Percentiles rank a stretch among this genome's conserved stretches.
These are phyloP conservation scores for Acomys russatus DNA, from an alignment of 2,797 vertebrate species.

Conservation along the genomic window DNA sequence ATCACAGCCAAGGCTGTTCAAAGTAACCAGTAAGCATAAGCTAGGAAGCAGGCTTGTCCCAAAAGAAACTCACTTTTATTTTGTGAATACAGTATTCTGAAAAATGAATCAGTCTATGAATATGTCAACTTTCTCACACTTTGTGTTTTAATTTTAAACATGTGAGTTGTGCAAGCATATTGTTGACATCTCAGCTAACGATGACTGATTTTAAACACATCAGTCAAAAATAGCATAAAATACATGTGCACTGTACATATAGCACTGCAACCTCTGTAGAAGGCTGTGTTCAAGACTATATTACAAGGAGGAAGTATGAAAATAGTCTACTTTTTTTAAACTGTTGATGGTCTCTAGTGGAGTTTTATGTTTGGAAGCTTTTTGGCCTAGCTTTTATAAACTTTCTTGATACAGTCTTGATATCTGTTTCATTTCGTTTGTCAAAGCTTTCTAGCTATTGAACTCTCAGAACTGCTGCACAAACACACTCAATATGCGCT, in stretches of 20 bases:
- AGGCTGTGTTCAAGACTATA: background rate
- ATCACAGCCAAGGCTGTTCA: background rate
- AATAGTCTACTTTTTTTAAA: background rate
- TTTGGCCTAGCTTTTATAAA: background rate
- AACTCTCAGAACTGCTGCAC: background rate
- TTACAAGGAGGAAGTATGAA: background rate
- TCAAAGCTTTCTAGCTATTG: slow-evolving; percentile 49
- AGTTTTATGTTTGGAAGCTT: slow-evolving; percentile 12
- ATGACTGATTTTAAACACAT: background rate
- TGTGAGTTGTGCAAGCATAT: background rate
- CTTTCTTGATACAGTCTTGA: slow-evolving; percentile 24
- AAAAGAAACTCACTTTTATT: background rate
- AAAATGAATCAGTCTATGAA: background rate
- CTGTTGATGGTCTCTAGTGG: background rate
- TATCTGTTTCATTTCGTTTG: slow-evolving; percentile 85
- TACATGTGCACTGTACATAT: background rate
- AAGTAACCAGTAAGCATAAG: background rate
- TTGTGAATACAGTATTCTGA: background rate
- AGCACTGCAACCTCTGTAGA: background rate
- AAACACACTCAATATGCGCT: background rate
- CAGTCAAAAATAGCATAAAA: slow-evolving; percentile 54
- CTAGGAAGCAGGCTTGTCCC: background rate
- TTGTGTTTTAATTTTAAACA: slow-evolving; percentile 7
- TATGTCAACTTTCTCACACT: background rate
- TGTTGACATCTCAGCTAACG: background rate